Conservation (phyloP, 2,113 vertebrate species). For the Solenodon paradoxus region DNA sequence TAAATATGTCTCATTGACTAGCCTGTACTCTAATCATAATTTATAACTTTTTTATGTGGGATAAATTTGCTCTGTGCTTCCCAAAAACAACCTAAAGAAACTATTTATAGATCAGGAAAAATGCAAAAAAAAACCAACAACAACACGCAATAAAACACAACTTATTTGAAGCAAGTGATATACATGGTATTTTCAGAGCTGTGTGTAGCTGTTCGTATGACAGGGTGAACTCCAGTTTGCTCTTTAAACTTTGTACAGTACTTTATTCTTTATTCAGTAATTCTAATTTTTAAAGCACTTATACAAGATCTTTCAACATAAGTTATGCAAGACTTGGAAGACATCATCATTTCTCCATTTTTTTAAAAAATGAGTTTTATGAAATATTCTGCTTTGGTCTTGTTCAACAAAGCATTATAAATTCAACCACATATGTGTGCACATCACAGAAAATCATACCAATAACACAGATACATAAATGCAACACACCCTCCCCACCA, state of each 20-base stretch:
- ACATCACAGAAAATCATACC: background rate
- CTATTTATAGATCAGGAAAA: background rate
- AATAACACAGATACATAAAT: fast-evolving
- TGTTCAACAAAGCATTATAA: too few relatives aligned
- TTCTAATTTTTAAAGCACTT: background rate
- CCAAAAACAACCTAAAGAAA: background rate
- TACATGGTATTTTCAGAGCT: background rate
- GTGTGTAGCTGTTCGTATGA: fast-evolving
- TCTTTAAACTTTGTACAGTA: too few relatives aligned
- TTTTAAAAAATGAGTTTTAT: background rate
- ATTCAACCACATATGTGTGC: too few relatives aligned
- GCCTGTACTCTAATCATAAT: background rate
- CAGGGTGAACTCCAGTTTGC: too few relatives aligned
- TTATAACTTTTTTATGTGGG: background rate
- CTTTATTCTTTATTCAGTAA: background rate
- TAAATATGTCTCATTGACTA: background rate
- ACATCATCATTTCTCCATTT: background rate
- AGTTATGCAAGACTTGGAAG: background rate
- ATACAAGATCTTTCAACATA: background rate
- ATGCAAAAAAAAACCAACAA: too few relatives aligned
- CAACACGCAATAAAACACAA: too few relatives aligned
- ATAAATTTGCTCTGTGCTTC: background rate
- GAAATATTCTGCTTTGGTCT: background rate
- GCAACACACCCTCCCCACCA: background rate
- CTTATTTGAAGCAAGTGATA: too few relatives aligned